phyloP scores from a whole-genome alignment of 2,113 vertebrate genomes.

The Pachycephala philippinensis region DNA sequence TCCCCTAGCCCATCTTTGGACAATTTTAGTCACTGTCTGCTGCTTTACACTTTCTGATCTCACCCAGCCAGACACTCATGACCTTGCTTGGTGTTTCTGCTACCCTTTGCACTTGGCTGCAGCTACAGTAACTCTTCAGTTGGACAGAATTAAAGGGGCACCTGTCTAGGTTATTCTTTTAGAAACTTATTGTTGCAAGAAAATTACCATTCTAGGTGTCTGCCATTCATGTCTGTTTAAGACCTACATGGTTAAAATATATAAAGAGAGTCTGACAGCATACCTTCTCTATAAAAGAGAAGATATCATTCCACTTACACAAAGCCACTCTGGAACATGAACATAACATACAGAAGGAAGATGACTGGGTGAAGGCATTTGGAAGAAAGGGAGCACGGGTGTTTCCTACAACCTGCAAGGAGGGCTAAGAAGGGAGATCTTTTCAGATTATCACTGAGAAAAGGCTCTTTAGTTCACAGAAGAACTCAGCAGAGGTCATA shows the following conservation, averaged over 20 bases:
- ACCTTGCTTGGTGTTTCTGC: background rate
- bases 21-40: background rate
- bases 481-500: background rate
- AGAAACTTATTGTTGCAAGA: background rate
- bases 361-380: background rate
- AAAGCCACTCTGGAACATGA: background rate
- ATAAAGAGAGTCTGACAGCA: background rate
- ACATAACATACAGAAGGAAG: fast-evolving
- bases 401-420: background rate
- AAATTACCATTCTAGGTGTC: background rate
- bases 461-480: background rate
- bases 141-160: background rate
- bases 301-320: background rate
- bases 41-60: background rate
- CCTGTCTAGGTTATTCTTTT: background rate
- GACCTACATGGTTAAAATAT: background rate
- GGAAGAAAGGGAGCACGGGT: background rate
- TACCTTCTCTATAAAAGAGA: background rate
- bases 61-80: background rate
- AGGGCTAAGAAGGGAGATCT: background rate
- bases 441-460: background rate
- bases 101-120: background rate
- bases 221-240: background rate
- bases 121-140: background rate
- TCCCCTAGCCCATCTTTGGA: background rate